Conservation (phyloP, 2,888 invertebrate species). For the Amblyjoppa proteus region DNA sequence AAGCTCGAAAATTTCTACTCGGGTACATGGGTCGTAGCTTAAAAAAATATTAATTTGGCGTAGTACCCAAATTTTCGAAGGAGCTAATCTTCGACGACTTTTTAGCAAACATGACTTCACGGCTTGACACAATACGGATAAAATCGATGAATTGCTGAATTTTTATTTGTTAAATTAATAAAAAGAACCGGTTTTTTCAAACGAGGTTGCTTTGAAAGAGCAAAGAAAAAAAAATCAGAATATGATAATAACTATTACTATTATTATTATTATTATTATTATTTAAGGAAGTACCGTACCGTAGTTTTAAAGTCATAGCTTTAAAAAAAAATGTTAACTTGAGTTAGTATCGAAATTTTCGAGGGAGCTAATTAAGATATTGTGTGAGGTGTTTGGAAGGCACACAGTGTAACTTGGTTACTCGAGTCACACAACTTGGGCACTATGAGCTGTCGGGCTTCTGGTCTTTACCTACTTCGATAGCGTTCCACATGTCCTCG, state of each 20-base stretch:
- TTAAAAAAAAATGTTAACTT: background rate
- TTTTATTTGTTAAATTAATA: background rate
- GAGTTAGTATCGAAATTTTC: background rate
- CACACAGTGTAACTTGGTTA: background rate
- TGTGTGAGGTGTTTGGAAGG: background rate
- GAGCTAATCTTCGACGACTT: too few relatives aligned
- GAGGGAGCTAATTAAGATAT: background rate
- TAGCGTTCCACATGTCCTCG: constrained; percentile 51
- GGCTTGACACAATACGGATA: background rate
- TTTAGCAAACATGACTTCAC: background rate
- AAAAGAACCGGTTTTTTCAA: too few relatives aligned
- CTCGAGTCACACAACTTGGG: background rate
- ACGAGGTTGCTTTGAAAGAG: too few relatives aligned
- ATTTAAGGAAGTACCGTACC: background rate
- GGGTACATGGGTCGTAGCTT: too few relatives aligned
- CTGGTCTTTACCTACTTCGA: constrained; percentile 46
- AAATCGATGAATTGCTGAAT: background rate
- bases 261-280: too few relatives aligned
- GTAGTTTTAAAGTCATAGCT: background rate
- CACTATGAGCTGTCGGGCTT: background rate
- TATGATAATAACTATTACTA: too few relatives aligned
- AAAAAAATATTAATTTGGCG: too few relatives aligned
- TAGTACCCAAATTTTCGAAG: too few relatives aligned
- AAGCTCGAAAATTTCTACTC: too few relatives aligned
- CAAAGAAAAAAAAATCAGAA: background rate